phyloP scores from a whole-genome alignment of 2,888 invertebrate genomes.

The Rhogogaster chlorosoma region DNA sequence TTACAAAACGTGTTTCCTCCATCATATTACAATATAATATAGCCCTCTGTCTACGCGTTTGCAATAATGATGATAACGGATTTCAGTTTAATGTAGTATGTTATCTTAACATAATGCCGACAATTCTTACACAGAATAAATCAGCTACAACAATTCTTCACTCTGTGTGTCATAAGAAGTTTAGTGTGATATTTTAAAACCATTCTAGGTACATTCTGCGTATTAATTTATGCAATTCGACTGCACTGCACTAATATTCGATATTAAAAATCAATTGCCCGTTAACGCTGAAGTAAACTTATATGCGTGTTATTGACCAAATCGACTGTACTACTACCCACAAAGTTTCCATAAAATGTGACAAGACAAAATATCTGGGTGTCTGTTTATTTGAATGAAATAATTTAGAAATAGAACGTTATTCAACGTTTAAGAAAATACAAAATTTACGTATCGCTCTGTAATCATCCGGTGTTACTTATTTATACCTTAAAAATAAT shows the following conservation, averaged over 20 bases:
- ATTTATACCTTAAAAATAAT: not conserved
- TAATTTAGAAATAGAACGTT: not conserved
- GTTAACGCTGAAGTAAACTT: not conserved
- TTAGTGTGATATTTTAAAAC: not conserved
- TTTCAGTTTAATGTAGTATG: not conserved
- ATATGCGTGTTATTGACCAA: not conserved
- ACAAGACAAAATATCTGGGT: not conserved
- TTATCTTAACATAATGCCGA: not conserved
- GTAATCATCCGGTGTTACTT: not conserved
- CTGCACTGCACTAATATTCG: not conserved
- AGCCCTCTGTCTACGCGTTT: slow-evolving; percentile 11
- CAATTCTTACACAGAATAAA: not conserved
- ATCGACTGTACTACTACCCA: not conserved
- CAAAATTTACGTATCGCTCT: not conserved
- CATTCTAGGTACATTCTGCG: not conserved
- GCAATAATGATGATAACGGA: not conserved
- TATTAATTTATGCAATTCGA: not conserved
- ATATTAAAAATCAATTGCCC: not conserved
- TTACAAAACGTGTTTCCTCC: not conserved
- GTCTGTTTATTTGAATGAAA: not conserved
- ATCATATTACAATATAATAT: slow-evolving; percentile 10
- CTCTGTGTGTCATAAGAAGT: not conserved
- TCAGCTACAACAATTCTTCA: not conserved
- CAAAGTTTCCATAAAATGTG: not conserved
- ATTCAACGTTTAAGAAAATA: not conserved